Base-by-base conservation (phyloP, 2,113 vertebrate genomes). In the Meriones unguiculatus region DNA sequence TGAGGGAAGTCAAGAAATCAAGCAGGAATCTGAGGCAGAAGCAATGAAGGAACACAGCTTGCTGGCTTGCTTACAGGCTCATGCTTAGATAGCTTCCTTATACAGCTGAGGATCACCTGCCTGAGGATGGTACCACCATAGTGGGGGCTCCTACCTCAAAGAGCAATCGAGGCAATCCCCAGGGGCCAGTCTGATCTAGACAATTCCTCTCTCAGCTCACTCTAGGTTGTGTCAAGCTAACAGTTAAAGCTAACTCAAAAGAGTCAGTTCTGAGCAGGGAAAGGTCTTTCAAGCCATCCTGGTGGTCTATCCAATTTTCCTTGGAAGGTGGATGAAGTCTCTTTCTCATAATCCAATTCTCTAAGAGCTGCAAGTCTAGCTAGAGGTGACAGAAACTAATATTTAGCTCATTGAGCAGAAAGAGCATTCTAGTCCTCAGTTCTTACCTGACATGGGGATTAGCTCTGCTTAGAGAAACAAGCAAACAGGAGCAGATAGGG, bases 381-480 rank as follows among this genome's bases (percentile, higher is more conserved):
- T 50, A 78, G 50, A 54, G 22, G 15, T 57, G 54, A 72, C 15
- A n/a, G 57, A 59, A 32, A 72, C 32, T 12, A 67, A 9, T 6
- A 76, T 17, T 22, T 72, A 41, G 32, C 57, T 24, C 22, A 80
- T 73, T 50, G 52, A 75, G 64, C 28, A 88, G 69, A 89, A 87
- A 70, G 81, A 89, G 88, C 65, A n/a, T 70, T 87, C 84, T 30
- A 62, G 35, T 78, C 52, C 12, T 86, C 73, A 32, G 65, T 77
- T 94, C 81, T 94, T 15, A 24, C 67, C 76, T 54, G 13, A 57
- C 38, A 30, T n/a, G 13, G 38, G 1, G 57, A 38, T 46, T 20
- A 54, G 28, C 81, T 94, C 18, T 41, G 57, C 89, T 90, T 81
- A 89, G 38, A 95, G 67, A 87, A 89, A 35, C 38, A n/a, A 90